These are phyloP conservation scores for Poeciliopsis gracilis DNA, from an alignment of 2,797 vertebrate species.

Conservation along the genomic window DNA sequence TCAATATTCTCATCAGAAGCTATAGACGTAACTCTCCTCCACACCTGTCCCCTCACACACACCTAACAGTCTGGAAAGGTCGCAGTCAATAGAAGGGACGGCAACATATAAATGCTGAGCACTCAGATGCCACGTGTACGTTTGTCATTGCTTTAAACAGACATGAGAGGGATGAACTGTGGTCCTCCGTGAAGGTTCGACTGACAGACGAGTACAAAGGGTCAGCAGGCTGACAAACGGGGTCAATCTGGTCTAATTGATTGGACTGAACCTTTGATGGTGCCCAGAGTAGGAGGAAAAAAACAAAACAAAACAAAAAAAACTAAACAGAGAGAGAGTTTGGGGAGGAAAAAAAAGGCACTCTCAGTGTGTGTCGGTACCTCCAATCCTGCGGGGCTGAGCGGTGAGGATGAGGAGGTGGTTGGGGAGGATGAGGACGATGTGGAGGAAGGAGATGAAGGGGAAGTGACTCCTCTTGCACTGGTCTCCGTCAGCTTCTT, in stretches of 20 bases:
- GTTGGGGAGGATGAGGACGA: constrained; percentile 77
- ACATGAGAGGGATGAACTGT: constrained; percentile 50
- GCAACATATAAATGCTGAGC: constrained; percentile 45
- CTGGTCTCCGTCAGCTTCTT: constrained; percentile 89
- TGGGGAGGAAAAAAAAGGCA: constrained; percentile 2
- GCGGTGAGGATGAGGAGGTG: constrained; percentile 75
- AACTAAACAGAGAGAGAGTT: constrained; percentile 25
- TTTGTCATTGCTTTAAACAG: constrained; percentile 49
- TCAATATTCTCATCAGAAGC: constrained; percentile 73
- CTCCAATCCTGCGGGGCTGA: constrained; percentile 82
- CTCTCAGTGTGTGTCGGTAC: constrained; percentile 38
- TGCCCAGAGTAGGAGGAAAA: constrained; percentile 5
- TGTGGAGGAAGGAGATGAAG: constrained; percentile 81
- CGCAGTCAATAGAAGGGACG: constrained; percentile 59
- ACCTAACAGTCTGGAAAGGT: constrained; percentile 67
- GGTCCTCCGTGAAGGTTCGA: constrained; percentile 43
- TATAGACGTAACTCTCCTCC: constrained; percentile 26
- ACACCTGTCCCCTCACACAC: constrained; percentile 2
- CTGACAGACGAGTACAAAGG: constrained; percentile 53
- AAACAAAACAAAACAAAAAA: neutral
- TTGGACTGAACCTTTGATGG: constrained; percentile 64
- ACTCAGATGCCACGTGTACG: constrained; percentile 45
- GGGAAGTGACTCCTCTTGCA: constrained; percentile 86
- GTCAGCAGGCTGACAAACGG: constrained; percentile 50
- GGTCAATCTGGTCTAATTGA: constrained; percentile 66